Base-by-base conservation (phyloP, 2,113 vertebrate species). In the Gasterosteus aculeatus region DNA sequence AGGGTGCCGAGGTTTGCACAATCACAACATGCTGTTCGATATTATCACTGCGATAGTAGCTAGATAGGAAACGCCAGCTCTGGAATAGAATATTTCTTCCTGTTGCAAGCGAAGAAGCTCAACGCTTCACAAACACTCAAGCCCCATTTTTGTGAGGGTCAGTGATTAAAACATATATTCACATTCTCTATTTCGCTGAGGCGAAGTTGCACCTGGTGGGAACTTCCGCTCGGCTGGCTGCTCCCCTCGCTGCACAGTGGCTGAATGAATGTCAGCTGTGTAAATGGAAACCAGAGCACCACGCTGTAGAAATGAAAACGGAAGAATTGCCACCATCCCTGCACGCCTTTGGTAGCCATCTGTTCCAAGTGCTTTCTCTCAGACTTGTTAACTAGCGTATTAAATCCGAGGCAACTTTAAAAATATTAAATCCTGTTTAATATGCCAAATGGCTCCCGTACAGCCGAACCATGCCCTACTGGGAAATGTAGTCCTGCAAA, bases 281-380 rank as follows among this genome's bases (percentile, higher is more conserved):
- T 47, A 82, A 84, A 85, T 83, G 61, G 67, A 90, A 80, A n/a
- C 29, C 60, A 60, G 63, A 69, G 77, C 62, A 75, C 75, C 69
- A 70, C 75, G 15, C 62, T 69, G 63, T 19, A 29, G 58, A 63
- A 77, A 67, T 61, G 68, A 31, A 83, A 65, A 26, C 35, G 41
- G 63, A 75, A 47, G 54, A 78, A 82, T 38, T 82, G 73, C 54
- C 22, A 38, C 15, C 8, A 54, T 63, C 69, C 75, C 78, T 57
- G 29, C 51, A 69, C 81, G 75, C 79, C 65, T 61, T 26, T 70
- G 77, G 58, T 35, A 69, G 47, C 83, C 85, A 90, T 90, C 86
- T 85, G 82, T 68, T 87, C 58, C n/a, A 79, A 76, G 44, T 38
- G 12, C 57, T 65, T 83, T 49, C 56, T 66, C 66, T 69, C 59